These are phyloP conservation scores for Polydesmus complanatus DNA, from an alignment of 2,888 invertebrate species.

Conservation along the genomic window DNA sequence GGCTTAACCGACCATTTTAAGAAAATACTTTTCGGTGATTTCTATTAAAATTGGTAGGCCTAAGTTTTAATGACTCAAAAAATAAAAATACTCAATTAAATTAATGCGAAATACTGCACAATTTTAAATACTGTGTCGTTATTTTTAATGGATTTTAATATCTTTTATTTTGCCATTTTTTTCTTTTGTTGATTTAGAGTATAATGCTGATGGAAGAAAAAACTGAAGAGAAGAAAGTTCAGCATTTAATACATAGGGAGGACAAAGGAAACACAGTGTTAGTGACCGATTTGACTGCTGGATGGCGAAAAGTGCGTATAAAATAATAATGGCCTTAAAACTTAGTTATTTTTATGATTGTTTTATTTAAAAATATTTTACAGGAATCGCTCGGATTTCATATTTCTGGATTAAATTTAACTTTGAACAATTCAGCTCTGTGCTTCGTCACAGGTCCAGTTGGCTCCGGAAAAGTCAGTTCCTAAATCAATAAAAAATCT, in stretches of 20 bases:
- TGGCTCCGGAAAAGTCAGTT: constrained; percentile 13
- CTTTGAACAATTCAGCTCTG: not conserved
- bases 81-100: too few relatives aligned
- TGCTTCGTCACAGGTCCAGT: constrained; percentile 8
- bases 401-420: not conserved
- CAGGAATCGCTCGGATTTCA: not conserved
- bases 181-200: too few relatives aligned
- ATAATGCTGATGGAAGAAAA: constrained; percentile 8
- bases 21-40: too few relatives aligned
- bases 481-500: not conserved
- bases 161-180: not conserved
- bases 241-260: not conserved
- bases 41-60: too few relatives aligned
- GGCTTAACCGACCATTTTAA: too few relatives aligned
- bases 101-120: too few relatives aligned
- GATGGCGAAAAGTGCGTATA: constrained; percentile 1
- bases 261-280: not conserved
- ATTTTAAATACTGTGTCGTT: too few relatives aligned
- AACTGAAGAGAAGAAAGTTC: not conserved
- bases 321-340: not conserved
- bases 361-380: not conserved
- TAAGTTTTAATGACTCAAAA: too few relatives aligned
- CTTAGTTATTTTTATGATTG: not conserved
- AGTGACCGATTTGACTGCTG: not conserved
- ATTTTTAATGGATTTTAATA: too few relatives aligned